Evolutionary conservation across 2,797 vertebrate species (phyloP).

Genomic region (Novumbra hubbsi): DNA sequence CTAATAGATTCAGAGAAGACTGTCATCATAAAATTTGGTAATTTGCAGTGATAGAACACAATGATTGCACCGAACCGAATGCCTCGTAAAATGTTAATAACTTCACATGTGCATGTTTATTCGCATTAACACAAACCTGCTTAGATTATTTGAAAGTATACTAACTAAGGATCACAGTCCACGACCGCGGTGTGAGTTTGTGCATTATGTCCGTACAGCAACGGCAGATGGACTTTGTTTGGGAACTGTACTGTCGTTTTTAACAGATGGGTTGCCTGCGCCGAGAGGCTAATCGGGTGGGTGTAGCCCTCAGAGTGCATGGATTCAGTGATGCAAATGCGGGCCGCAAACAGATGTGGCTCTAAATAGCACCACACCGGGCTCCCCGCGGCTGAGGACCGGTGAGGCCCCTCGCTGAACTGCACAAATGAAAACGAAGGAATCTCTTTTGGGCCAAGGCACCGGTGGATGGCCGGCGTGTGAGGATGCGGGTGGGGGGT

Average conservation of each 20-base stretch:
- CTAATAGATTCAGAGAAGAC: background rate
- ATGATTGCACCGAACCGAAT: background rate
- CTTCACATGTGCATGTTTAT: background rate
- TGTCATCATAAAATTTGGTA: background rate
- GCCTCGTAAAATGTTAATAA: background rate
- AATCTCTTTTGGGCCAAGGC: constrained; percentile 39
- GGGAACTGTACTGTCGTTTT: constrained; percentile 19
- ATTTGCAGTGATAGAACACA: background rate
- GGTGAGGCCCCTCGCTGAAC: constrained; percentile 39
- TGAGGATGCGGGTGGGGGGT: constrained; percentile 21
- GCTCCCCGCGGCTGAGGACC: constrained; percentile 52
- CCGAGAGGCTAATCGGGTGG: constrained; percentile 46
- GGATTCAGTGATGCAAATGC: constrained; percentile 60
- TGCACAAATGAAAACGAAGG: constrained; percentile 43
- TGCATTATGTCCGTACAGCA: background rate
- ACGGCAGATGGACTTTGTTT: constrained; percentile 31
- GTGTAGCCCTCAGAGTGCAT: constrained; percentile 51
- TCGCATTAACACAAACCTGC: background rate
- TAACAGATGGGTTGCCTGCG: constrained; percentile 52
- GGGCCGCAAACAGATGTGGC: constrained; percentile 62
- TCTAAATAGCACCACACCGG: constrained; percentile 61
- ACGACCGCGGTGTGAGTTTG: background rate
- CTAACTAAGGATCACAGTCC: background rate
- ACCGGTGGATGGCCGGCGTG: constrained; percentile 28
- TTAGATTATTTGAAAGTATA: background rate